A percentile compares a stretch with the other conserved stretches of the same genome.
phyloP scores from a whole-genome alignment of 2,113 vertebrate genomes.

The Myxocyprinus asiaticus region DNA sequence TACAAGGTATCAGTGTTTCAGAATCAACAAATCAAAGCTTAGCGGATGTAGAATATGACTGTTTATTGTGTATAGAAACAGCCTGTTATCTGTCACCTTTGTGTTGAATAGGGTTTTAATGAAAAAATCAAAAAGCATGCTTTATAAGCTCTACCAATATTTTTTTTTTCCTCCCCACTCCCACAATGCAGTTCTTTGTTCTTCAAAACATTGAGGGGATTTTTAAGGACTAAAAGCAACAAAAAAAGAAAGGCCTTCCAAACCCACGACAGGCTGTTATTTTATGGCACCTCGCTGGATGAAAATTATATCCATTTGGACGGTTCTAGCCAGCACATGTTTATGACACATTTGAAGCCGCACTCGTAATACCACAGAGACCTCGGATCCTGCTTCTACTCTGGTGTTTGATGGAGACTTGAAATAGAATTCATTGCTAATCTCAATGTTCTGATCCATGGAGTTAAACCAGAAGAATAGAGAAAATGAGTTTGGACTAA shows the following conservation, averaged over 20 bases:
- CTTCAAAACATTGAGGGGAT: slow-evolving; percentile 14
- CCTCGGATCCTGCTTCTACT: slow-evolving; percentile 25
- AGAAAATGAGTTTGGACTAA: slow-evolving; percentile 28
- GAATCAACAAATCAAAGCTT: not conserved
- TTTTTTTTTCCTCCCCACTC: slow-evolving; percentile 4
- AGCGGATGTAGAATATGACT: slow-evolving; percentile 17
- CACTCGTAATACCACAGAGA: slow-evolving; percentile 24
- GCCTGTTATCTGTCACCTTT: slow-evolving; percentile 39
- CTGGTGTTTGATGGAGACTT: slow-evolving; percentile 48
- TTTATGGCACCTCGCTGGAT: not conserved
- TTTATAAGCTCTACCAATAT: slow-evolving; percentile 14
- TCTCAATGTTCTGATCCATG: slow-evolving; percentile 29
- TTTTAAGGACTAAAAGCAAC: not conserved
- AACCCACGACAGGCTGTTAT: slow-evolving; percentile 31
- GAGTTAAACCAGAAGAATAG: slow-evolving; percentile 42
- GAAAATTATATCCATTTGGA: not conserved
- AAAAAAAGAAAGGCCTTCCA: slow-evolving; percentile 19
- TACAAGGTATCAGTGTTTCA: not conserved
- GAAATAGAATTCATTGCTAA: slow-evolving; percentile 51
- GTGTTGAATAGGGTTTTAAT: slow-evolving; percentile 13
- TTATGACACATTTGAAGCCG: slow-evolving; percentile 40
- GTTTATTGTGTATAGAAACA: slow-evolving; percentile 24
- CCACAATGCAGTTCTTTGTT: slow-evolving; percentile 33
- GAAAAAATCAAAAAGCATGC: slow-evolving; percentile 7
- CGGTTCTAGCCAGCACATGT: slow-evolving; percentile 3